These are phyloP conservation scores for Clavelina lepadiformis DNA, from an alignment of 23 tunicate genomes.

Conservation along the genomic window DNA sequence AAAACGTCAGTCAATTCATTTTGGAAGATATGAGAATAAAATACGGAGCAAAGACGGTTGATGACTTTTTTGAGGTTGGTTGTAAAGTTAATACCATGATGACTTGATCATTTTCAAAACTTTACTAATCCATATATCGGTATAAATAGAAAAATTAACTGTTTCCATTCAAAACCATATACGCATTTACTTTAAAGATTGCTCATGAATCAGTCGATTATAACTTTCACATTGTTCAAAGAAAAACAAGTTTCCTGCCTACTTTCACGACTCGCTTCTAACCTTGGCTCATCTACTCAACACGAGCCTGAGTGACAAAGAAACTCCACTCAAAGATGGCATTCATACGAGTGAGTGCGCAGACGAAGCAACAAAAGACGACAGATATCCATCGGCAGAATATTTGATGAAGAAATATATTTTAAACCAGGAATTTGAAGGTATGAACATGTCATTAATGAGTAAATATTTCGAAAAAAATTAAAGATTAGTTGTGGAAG, in stretches of 20 bases:
- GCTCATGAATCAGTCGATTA: not conserved
- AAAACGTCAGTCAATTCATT: constrained; percentile 1
- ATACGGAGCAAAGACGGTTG: constrained; percentile 12
- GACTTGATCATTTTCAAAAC: no score
- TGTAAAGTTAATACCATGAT: no score
- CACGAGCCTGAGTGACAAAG: constrained; percentile 27
- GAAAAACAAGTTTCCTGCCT: constrained; percentile 81
- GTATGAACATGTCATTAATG: no score
- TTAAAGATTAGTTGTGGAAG: no score
- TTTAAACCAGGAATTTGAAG: constrained; percentile 26
- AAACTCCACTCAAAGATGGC: no score
- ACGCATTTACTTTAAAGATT: not conserved
- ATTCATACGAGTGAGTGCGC: no score
- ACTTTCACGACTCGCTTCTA: constrained; percentile 61
- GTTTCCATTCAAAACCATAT: no score
- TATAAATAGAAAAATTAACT: no score
- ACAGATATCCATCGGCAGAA: constrained; percentile 16
- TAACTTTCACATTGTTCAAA: constrained; percentile 16
- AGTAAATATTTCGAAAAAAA: no score
- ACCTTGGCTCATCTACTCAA: constrained; percentile 66
- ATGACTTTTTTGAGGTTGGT: constrained; percentile 18
- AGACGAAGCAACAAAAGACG: not conserved
- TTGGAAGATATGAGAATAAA: not conserved
- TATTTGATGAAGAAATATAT: constrained; percentile 35
- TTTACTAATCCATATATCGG: no score